These are phyloP conservation scores for Okapia johnstoni DNA, from an alignment of 2,113 vertebrate species.

Conservation along the genomic window DNA sequence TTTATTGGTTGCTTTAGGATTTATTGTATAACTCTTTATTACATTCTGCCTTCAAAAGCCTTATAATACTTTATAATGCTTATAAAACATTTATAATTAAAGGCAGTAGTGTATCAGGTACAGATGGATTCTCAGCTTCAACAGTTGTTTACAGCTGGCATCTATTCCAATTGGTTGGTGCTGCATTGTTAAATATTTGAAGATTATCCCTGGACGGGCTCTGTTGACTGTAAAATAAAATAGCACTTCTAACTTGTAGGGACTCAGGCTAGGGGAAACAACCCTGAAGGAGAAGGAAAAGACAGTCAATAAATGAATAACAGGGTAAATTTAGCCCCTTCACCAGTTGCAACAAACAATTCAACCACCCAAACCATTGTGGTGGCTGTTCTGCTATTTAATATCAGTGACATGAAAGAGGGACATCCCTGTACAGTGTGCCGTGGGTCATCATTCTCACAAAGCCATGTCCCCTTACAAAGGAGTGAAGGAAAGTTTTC, in stretches of 20 bases:
- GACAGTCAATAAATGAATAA: neutral
- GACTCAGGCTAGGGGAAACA: neutral
- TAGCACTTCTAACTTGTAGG: neutral
- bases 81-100: neutral
- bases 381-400: neutral
- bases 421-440: neutral
- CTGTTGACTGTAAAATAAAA: neutral
- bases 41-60: neutral
- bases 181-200: neutral
- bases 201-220: neutral
- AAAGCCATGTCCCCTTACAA: neutral
- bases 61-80: neutral
- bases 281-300: neutral
- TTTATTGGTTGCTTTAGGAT: neutral
- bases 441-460: neutral
- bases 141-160: neutral
- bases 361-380: neutral
- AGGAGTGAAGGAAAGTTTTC: neutral
- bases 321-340: neutral
- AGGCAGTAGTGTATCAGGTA: neutral
- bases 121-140: neutral
- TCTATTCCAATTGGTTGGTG: neutral
- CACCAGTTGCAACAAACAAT: neutral
- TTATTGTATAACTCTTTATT: neutral
- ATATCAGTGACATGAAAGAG: neutral